Percentiles rank a stretch among this genome's conserved stretches.
Conservation (phyloP, 1,140 invertebrate genomes). For the Chrysoperla carnea region DNA sequence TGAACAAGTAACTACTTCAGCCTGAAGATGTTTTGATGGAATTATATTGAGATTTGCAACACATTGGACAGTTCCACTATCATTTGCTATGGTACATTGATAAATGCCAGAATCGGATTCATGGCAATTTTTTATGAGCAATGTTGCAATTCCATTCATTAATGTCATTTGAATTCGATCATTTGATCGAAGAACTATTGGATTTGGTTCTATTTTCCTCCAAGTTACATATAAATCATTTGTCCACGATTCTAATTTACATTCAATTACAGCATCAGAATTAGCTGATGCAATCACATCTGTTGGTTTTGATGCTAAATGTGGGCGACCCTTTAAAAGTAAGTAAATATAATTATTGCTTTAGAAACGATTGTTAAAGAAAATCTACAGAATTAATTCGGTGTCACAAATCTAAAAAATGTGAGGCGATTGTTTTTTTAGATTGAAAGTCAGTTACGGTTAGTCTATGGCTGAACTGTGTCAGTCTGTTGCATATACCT, state of each 20-base stretch:
- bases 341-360: no score
- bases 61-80: constrained; percentile 35
- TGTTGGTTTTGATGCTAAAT: not conserved
- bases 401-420: no score
- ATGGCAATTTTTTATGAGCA: constrained; percentile 31
- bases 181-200: constrained; percentile 27
- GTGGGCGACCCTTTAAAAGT: not conserved
- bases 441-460: no score
- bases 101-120: constrained; percentile 41
- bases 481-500: no score
- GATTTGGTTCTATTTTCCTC: constrained; percentile 34
- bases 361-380: no score
- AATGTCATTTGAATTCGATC: constrained; percentile 26
- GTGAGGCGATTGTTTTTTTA: no score
- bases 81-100: constrained; percentile 37
- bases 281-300: constrained; percentile 10
- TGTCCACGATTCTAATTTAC: constrained; percentile 19
- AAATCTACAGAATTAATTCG: no score
- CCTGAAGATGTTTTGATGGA: constrained; percentile 15
- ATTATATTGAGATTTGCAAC: constrained; percentile 29
- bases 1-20: constrained; percentile 19
- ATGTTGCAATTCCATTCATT: constrained; percentile 27
- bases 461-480: no score
- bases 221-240: constrained; percentile 27
- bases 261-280: constrained; percentile 19